Base-by-base conservation (phyloP, 2,797 vertebrate species). In the Pyrocephalus nanus region DNA sequence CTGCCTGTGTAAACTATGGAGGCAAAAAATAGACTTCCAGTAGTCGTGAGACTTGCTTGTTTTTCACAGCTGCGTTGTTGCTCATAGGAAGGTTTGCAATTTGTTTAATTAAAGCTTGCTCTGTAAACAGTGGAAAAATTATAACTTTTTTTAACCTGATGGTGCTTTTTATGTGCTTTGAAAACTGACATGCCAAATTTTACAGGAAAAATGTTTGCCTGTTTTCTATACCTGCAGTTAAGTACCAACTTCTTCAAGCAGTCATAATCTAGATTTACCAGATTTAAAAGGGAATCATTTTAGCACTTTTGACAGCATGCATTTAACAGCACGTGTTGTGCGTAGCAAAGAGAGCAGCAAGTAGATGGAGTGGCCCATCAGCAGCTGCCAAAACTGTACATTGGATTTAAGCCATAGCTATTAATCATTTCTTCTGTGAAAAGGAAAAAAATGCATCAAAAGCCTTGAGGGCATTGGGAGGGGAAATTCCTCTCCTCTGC, bases 391-490 rank as follows among this genome's bases (percentile, higher is more conserved):
- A 70, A 95, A 86, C 66, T 32, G 43, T 84, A 60, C 21, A 7
- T 16, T 94, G 95, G 93, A 83, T 92, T 92, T 83, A 64, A 95
- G 92, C 93, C 90, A 84, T 40, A 67, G 55, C 79, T 90, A 81
- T 96, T 97, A 91, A 94, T 96, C 85, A 88, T 89, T 88, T 92
- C 69, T 92, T 60, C 89, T 83, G 45, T 47, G 70, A 91, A 69
- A 76, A 57, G 86, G 48, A 54, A 72, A 93, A 74, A 85, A 92
- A 69, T 47, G 91, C 55, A 94, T 93, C 66, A 75, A 88, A 91
- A 90, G 40, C 73, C 86, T 95, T 70, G 60, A 91, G 85, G 87
- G 76, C 2, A 0, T 67, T 91, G 87, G 66, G 92, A 95, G 79
- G 76, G 73, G 70, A 95, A 80, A 90, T 96, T 92, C 82, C 66